A percentile compares a stretch with the other conserved stretches of the same genome.
phyloP scores from a whole-genome alignment of 1,140 invertebrate species.

The Neodiprion fabricii region DNA sequence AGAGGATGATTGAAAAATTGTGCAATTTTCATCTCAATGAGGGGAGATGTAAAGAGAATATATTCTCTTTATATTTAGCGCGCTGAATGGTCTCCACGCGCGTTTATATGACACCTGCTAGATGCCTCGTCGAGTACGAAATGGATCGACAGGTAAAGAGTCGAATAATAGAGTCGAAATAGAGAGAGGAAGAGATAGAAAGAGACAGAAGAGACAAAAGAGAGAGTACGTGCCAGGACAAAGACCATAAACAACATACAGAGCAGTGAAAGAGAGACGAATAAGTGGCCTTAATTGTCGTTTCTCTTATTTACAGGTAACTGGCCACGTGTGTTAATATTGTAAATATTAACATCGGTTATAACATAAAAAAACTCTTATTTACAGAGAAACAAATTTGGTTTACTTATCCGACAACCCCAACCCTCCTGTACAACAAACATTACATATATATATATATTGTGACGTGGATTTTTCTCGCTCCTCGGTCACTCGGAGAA shows the following conservation, averaged over 20 bases:
- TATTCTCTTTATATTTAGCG: background rate
- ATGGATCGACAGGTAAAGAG: background rate
- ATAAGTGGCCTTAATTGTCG: conserved; percentile 1
- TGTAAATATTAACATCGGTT: background rate
- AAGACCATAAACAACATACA: too few relatives aligned
- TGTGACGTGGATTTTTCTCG: too few relatives aligned
- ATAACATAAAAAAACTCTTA: background rate
- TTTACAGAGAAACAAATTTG: conserved; percentile 2
- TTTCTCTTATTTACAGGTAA: background rate
- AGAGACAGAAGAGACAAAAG: too few relatives aligned
- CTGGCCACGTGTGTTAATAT: background rate
- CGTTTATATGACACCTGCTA: background rate
- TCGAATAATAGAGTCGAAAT: too few relatives aligned
- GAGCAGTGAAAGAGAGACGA: too few relatives aligned
- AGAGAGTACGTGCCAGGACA: too few relatives aligned
- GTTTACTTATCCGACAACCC: background rate
- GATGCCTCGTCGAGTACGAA: background rate
- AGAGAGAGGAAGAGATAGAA: too few relatives aligned
- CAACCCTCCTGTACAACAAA: background rate
- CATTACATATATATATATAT: background rate
- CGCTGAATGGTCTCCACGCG: background rate
- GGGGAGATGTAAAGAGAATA: background rate
- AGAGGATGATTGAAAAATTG: background rate
- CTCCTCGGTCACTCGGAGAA: too few relatives aligned
- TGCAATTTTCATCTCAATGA: background rate